Evolutionary conservation across 1,140 invertebrate species (phyloP).

Genomic region (Hycleus cichorii): DNA sequence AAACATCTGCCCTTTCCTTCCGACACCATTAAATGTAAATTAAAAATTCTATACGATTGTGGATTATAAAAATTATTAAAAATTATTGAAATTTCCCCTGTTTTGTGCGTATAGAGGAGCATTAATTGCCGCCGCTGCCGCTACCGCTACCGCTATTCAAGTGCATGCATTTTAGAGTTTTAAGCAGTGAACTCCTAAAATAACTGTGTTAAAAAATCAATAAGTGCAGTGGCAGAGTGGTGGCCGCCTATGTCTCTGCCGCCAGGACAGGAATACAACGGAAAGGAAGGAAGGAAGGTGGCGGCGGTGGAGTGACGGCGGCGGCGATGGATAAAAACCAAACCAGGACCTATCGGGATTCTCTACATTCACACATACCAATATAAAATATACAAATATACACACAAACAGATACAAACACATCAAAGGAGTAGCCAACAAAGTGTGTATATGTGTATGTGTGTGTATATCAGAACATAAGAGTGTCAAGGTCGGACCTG

Average conservation of each 20-base stretch:
- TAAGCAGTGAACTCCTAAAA: conserved; percentile 27
- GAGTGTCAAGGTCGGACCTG: conserved; percentile 37
- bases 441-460: conserved; percentile 1
- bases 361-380: too few relatives aligned
- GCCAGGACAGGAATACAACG: not conserved
- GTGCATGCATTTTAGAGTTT: conserved; percentile 10
- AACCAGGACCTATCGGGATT: too few relatives aligned
- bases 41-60: too few relatives aligned
- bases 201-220: conserved; percentile 31
- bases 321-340: too few relatives aligned
- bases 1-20: too few relatives aligned
- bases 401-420: conserved; percentile 4
- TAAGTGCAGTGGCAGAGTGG: conserved; percentile 19
- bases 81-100: too few relatives aligned
- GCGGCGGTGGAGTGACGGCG: too few relatives aligned
- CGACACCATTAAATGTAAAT: too few relatives aligned
- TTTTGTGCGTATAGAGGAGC: too few relatives aligned
- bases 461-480: conserved; percentile 22
- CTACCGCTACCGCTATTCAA: not conserved
- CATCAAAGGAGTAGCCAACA: conserved; percentile 2
- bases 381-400: not conserved
- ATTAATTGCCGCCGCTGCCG: too few relatives aligned
- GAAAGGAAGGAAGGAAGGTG: too few relatives aligned
- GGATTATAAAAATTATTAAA: too few relatives aligned
- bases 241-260: not conserved